Percentiles rank a stretch among this genome's conserved stretches.
phyloP scores from a whole-genome alignment of 2,797 vertebrate species.

The Syndactyla subalaris region DNA sequence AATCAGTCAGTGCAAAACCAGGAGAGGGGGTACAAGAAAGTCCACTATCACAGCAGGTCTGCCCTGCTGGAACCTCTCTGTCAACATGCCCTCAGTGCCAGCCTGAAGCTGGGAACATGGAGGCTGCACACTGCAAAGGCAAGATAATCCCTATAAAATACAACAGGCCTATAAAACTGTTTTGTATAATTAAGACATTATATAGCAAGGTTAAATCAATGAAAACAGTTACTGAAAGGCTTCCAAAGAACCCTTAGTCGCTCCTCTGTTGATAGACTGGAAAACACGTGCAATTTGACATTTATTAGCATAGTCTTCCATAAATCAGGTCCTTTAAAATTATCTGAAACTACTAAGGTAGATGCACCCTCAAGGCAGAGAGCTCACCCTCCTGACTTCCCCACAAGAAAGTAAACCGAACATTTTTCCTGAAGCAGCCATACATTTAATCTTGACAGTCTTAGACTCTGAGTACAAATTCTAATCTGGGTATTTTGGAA shows the following conservation, averaged over 20 bases:
- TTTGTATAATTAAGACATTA: background rate
- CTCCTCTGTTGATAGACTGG: background rate
- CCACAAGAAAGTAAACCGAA: background rate
- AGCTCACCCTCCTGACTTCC: background rate
- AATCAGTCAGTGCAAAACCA: background rate
- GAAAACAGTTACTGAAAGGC: background rate
- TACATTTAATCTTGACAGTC: background rate
- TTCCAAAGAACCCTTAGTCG: background rate
- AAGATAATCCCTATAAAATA: background rate
- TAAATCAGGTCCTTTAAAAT: background rate
- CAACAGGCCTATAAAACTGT: background rate
- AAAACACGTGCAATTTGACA: background rate
- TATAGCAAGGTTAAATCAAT: background rate
- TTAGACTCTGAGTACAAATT: constrained; percentile 27
- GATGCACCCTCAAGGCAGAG: background rate
- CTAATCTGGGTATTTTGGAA: constrained; percentile 26
- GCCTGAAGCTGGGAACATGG: background rate
- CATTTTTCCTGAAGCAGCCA: background rate
- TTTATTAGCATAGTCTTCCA: background rate
- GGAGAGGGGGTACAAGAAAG: background rate
- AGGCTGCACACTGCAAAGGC: background rate
- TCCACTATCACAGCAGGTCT: background rate
- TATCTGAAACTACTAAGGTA: background rate
- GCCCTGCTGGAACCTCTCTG: background rate
- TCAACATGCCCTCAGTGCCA: accelerated